A percentile compares a stretch with the other conserved stretches of the same genome.
phyloP scores from a whole-genome alignment of 2,888 invertebrate genomes.

The Megaustenia siamemsis region DNA sequence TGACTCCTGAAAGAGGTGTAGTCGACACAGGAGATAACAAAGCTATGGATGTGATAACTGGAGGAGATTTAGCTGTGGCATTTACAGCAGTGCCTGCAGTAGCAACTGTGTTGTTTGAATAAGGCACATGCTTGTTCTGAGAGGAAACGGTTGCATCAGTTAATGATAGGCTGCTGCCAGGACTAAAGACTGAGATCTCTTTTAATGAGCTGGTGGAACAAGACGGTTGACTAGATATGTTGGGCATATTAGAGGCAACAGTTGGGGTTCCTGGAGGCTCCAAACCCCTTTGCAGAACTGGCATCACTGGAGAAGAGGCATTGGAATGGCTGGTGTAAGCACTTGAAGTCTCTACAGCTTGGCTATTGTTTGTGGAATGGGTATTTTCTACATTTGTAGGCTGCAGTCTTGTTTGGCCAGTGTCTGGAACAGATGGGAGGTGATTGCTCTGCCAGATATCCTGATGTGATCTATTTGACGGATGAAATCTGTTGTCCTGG shows the following conservation, averaged over 20 bases:
- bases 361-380: slow-evolving; percentile 38
- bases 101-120: slow-evolving; percentile 17
- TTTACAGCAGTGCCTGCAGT: slow-evolving; percentile 2
- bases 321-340: slow-evolving; percentile 50
- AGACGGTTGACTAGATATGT: slow-evolving; percentile 38
- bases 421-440: slow-evolving; percentile 14
- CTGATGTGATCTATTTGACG: slow-evolving; percentile 7
- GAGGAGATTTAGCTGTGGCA: neutral
- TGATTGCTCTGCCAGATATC: neutral
- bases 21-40: neutral
- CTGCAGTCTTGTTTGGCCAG: slow-evolving; percentile 9
- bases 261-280: slow-evolving; percentile 17
- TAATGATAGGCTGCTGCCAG: slow-evolving; percentile 25
- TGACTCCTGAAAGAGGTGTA: neutral
- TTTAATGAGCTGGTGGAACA: slow-evolving; percentile 15
- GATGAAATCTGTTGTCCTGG: slow-evolving; percentile 3
- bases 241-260: slow-evolving; percentile 19
- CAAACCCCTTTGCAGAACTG: slow-evolving; percentile 29
- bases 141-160: slow-evolving; percentile 24
- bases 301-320: slow-evolving; percentile 42
- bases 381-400: neutral
- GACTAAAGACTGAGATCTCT: slow-evolving; percentile 31
- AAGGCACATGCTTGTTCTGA: slow-evolving; percentile 43
- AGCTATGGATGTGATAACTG: neutral
- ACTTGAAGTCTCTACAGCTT: neutral